Conservation (phyloP, 2,888 invertebrate genomes). For the Tachina lurida region DNA sequence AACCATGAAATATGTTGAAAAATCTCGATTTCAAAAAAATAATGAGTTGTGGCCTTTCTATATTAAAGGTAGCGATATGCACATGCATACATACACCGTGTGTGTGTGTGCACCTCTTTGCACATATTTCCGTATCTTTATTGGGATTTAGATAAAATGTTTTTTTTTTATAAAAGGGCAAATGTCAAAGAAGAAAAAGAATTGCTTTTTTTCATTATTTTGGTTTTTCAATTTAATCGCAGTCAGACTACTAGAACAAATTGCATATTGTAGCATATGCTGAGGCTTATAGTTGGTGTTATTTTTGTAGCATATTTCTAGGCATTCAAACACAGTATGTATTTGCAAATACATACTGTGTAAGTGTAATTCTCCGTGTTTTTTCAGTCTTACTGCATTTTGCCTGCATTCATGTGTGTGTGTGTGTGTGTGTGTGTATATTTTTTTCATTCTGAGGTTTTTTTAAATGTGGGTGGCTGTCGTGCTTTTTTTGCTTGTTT, state of each 20-base stretch:
- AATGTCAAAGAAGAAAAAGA: background rate
- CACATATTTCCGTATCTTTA: background rate
- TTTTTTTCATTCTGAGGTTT: constrained; percentile 38
- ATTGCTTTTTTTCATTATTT: background rate
- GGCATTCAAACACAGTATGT: constrained; percentile 49
- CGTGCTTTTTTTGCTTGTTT: constrained; percentile 25
- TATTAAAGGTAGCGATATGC: too few species aligned
- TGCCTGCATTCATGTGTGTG: constrained; percentile 19
- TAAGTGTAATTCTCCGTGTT: constrained; percentile 26
- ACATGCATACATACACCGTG: too few species aligned
- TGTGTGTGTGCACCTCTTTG: too few species aligned
- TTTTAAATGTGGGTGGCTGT: constrained; percentile 54
- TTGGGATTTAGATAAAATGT: background rate
- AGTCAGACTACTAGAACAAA: constrained; percentile 8
- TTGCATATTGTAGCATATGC: constrained; percentile 56
- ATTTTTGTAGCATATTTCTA: constrained; percentile 57
- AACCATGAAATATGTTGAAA: too few species aligned
- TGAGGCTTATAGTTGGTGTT: constrained; percentile 43
- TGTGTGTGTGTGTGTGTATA: constrained; percentile 25
- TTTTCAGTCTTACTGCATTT: constrained; percentile 9
- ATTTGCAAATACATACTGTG: constrained; percentile 42
- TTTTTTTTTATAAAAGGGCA: constrained; percentile 5
- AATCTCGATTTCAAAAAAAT: too few species aligned
- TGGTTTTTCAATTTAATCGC: background rate
- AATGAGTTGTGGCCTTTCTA: too few species aligned